phyloP scores from a whole-genome alignment of 2,888 invertebrate species.

The Pterostichus niger region DNA sequence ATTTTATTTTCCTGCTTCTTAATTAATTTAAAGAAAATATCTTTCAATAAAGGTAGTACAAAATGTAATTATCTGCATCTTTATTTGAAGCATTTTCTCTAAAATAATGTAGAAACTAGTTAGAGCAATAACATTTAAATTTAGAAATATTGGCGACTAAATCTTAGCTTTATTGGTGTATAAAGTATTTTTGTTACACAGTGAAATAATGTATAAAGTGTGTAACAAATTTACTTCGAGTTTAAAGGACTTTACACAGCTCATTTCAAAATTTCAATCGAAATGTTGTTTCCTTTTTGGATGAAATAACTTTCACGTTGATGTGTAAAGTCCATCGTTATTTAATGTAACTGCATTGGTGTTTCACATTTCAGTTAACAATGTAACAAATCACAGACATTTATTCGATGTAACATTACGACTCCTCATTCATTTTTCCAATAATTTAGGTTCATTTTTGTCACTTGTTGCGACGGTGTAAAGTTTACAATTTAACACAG shows the following conservation, averaged over 20 bases:
- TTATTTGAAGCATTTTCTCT: too few relatives aligned
- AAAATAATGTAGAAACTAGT: too few relatives aligned
- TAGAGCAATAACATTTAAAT: background rate
- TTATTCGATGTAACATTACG: background rate
- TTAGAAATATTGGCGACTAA: background rate
- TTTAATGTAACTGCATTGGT: conserved; percentile 7
- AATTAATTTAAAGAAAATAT: too few relatives aligned
- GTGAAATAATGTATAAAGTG: too few relatives aligned
- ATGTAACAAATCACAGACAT: conserved; percentile 39
- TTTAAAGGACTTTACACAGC: background rate
- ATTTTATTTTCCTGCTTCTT: too few relatives aligned
- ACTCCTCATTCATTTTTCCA: conserved; percentile 11
- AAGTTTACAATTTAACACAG: conserved; percentile 56
- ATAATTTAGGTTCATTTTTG: conserved; percentile 47
- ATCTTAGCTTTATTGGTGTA: background rate
- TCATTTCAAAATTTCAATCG: background rate
- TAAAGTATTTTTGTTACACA: too few relatives aligned
- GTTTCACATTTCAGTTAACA: conserved; percentile 24
- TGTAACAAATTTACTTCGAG: background rate
- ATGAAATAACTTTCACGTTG: background rate
- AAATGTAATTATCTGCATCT: too few relatives aligned
- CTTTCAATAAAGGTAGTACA: too few relatives aligned
- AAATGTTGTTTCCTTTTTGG: background rate
- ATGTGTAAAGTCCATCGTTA: background rate
- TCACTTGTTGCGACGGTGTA: conserved; percentile 38